Evolutionary conservation across 2,113 vertebrate species (phyloP).

Genomic region (Antechinus flavipes): DNA sequence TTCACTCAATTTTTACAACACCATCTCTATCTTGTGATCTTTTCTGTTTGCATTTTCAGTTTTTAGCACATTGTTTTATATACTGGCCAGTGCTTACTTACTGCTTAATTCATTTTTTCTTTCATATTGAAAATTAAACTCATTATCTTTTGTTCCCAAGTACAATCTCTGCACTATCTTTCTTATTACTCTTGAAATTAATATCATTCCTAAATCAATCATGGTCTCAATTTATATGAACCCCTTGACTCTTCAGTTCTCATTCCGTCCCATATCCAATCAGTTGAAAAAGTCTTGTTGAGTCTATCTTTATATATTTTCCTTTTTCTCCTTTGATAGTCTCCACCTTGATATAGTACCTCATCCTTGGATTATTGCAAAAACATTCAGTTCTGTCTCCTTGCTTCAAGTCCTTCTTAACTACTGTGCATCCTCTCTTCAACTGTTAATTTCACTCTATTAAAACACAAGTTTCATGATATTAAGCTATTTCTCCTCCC

Average conservation of each 20-base stretch:
- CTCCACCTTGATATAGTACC: neutral
- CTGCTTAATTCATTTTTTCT: neutral
- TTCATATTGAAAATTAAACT: neutral
- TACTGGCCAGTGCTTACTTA: neutral
- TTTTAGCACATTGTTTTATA: no score
- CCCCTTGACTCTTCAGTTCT: neutral
- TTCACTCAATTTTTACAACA: no score
- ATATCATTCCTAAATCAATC: neutral
- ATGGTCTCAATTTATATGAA: neutral
- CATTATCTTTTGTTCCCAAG: no score
- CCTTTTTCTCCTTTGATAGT: neutral
- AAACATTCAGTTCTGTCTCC: neutral
- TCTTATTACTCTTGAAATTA: neutral
- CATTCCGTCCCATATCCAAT: neutral
- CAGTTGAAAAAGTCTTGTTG: no score
- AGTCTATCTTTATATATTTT: no score
- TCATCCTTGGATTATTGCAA: neutral
- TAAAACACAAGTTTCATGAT: neutral
- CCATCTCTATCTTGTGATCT: no score
- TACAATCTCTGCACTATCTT: neutral
- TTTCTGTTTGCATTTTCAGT: no score
- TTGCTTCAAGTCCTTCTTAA: neutral
- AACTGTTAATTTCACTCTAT: neutral
- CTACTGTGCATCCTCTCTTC: neutral
- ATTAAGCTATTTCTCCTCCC: neutral